phyloP scores from a whole-genome alignment of 2,797 vertebrate genomes.

The Platyrinchus mystaceus region DNA sequence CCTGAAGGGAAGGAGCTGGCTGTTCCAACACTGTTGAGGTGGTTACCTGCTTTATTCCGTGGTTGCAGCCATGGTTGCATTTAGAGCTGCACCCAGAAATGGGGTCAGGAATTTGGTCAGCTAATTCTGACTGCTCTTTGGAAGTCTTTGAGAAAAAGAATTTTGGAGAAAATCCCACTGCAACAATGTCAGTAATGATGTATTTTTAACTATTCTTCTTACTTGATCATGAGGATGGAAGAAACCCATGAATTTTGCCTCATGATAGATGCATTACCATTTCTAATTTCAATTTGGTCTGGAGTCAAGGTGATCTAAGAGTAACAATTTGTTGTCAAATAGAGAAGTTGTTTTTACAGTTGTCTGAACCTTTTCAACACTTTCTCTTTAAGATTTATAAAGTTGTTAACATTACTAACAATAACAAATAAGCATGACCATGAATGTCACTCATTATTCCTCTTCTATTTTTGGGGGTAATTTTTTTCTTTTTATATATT shows the following conservation, averaged over 20 bases:
- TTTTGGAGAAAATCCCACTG: neutral
- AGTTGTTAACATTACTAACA: neutral
- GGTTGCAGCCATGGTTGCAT: accelerated
- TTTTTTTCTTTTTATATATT: neutral
- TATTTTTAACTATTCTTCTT: neutral
- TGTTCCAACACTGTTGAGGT: neutral
- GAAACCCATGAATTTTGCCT: neutral
- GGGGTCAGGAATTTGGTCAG: accelerated
- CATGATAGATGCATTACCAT: neutral
- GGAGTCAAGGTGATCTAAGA: neutral
- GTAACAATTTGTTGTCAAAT: neutral
- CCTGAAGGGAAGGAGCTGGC: neutral
- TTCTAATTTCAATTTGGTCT: neutral
- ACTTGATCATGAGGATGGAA: neutral
- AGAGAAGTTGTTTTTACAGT: neutral
- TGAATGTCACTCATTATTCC: neutral
- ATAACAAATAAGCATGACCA: neutral
- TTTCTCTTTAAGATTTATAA: neutral
- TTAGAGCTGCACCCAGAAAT: neutral
- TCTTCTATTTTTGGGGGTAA: too few species aligned
- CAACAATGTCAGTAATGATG: neutral
- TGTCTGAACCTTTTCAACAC: neutral
- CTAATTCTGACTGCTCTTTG: neutral
- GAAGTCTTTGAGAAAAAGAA: neutral
- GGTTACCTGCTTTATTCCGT: neutral